Evolutionary conservation across 2,888 invertebrate species (phyloP).

Genomic region (Agrotis puta): DNA sequence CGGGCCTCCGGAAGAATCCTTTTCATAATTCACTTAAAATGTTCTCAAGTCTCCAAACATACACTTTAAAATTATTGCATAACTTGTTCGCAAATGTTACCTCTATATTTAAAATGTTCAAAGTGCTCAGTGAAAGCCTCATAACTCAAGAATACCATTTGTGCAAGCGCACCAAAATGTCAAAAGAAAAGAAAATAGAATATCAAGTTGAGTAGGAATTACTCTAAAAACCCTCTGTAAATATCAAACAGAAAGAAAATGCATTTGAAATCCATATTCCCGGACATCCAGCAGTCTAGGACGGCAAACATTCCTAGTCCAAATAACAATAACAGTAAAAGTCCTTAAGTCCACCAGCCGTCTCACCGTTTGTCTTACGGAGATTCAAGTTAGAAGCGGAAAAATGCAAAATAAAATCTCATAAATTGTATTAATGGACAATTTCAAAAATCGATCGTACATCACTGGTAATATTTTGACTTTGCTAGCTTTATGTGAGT

Average conservation of each 20-base stretch:
- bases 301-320: constrained; percentile 68
- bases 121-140: constrained; percentile 22
- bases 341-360: constrained; percentile 67
- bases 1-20: not conserved
- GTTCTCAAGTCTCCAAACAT: constrained; percentile 15
- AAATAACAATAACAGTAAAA: constrained; percentile 76
- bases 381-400: constrained; percentile 52
- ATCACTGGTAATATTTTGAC: no score
- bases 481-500: no score
- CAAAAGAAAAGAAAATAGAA: constrained; percentile 24
- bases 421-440: not conserved
- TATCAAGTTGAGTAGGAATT: constrained; percentile 49
- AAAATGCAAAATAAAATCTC: not conserved
- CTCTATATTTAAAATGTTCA: constrained; percentile 27
- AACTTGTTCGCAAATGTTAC: constrained; percentile 17
- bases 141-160: constrained; percentile 42
- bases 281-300: constrained; percentile 59
- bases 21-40: constrained; percentile 27
- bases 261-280: constrained; percentile 69
- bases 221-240: constrained; percentile 61
- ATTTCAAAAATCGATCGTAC: not conserved
- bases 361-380: constrained; percentile 61
- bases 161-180: constrained; percentile 28
- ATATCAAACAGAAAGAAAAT: constrained; percentile 62
- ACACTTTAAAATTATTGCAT: constrained; percentile 20